Base-by-base conservation (phyloP, 2,797 vertebrate species). In the Galagoides demidoff region DNA sequence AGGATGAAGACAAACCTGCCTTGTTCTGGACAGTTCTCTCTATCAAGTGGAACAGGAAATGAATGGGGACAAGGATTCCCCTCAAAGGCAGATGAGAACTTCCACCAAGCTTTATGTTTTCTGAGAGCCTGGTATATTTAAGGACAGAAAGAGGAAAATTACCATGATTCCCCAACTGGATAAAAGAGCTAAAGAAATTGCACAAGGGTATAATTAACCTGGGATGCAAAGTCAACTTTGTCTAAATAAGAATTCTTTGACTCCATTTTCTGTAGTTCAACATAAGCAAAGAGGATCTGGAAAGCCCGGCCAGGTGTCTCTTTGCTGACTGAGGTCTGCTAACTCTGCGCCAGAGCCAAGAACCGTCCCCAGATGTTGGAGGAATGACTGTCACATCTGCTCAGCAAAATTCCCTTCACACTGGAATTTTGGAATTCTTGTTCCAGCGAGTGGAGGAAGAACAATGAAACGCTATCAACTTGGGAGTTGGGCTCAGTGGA, bases 31-130 rank as follows among this genome's bases (percentile, higher is more conserved):
- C 10, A n/a, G 45, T 73, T 81, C 31, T 63, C n/a, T 34, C 22
- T 43, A 63, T 16, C 14, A 88, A 73, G 34, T 25, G 89, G 55
- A 91, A 92, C 14, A 84, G 81, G 55, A 96, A 95, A 76, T 43
- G 49, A 43, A 71, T 5, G 49, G 19, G 49, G 49, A 59, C 2
- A 22, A 4, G 9, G 37, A 34, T 2, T 83, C 14, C 52, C 52
- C 45, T 92, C 86, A 61, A 27, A 73, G 39, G 31, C 23, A 73
- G 66, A 27, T 27, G 29, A 57, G 22, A 55, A 63, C 34, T 79
- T 87, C 43, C 16, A 43, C 14, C 27, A 34, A 49, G 39, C 88
- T 81, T 89, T 59, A 76, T 68, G 11, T 88, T 52, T 79, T 74
- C 68, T 83, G 23, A 73, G 31, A 79, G 43, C 11, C 29, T 19